phyloP scores from a whole-genome alignment of 2,113 vertebrate genomes.

The Morone chrysops region DNA sequence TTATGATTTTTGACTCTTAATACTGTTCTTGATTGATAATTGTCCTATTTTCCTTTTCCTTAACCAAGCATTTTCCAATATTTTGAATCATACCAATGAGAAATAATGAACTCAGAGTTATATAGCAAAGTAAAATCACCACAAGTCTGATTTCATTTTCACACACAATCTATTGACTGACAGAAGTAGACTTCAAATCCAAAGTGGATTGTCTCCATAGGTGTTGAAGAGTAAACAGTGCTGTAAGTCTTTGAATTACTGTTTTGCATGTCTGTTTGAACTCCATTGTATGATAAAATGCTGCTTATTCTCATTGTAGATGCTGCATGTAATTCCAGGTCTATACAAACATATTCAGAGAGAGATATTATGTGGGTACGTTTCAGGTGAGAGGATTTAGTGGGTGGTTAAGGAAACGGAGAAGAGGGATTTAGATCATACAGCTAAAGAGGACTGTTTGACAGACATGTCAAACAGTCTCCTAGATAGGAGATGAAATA shows the following conservation, averaged over 20 bases:
- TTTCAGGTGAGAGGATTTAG: conserved; percentile 51
- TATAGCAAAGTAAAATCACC: background rate
- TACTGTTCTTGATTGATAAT: background rate
- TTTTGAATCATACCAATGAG: background rate
- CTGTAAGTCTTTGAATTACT: conserved; percentile 14
- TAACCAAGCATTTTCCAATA: background rate
- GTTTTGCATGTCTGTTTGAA: background rate
- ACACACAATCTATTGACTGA: background rate
- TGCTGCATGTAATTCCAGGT: background rate
- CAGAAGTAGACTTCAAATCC: conserved; percentile 20
- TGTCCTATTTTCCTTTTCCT: background rate
- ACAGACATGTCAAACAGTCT: conserved; percentile 8
- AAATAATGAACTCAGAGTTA: background rate
- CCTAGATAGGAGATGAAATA: background rate
- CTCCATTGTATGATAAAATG: background rate
- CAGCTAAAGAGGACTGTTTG: conserved; percentile 24
- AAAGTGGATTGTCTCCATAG: conserved; percentile 37
- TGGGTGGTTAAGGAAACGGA: conserved; percentile 33
- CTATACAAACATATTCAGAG: background rate
- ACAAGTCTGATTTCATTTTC: background rate
- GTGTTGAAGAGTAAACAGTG: background rate
- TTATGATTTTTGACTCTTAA: background rate
- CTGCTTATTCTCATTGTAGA: background rate
- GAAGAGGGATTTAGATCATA: conserved; percentile 57
- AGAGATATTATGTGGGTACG: background rate